Base-by-base conservation (phyloP, 2,797 vertebrate genomes). In the Rhabdomys pumilio region DNA sequence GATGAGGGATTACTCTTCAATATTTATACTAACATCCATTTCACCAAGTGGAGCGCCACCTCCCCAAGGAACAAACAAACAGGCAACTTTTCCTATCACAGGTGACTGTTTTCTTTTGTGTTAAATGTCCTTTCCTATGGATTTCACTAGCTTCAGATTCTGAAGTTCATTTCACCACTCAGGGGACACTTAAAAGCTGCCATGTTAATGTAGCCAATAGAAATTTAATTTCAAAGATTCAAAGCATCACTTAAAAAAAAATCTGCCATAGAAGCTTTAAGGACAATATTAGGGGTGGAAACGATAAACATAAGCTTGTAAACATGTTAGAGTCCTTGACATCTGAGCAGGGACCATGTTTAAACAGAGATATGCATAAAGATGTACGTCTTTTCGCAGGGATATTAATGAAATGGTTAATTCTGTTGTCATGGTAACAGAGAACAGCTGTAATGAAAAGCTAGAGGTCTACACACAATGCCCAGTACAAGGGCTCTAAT, bases 391-490 rank as follows among this genome's bases (percentile, higher is more conserved):
- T 98, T 98, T 96, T 97, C 98, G 97, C 97, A 90, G 98, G 97
- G 98, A 98, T 98, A 98, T 98, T 98, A 98, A 98, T 98, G 98
- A 98, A 99, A 99, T 98, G 98, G 98, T 99, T 99, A 99, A 99
- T 99, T 99, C 97, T n/a, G 99, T 99, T 99, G 98, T 99, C 98
- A 99, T 99, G 98, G 99, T 98, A 99, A 99, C 99, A 98, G 98
- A 98, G 98, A 98, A 98, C 98, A 98, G 98, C 98, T 97, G 98
- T 98, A 98, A 98, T 98, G 98, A 98, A 98, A 98, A 98, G 98
- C 98, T 98, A 98, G 98, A 99, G 99, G 98, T 98, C 98, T 99
- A 98, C 96, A 98, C 98, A 98, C 98, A 98, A 99, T 98, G 98
- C 98, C 98, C 98, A 98, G 97, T 98, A 98, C 98, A 98, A 99